phyloP scores from a whole-genome alignment of 1,140 invertebrate genomes.

The Elymnias hypermnestra region DNA sequence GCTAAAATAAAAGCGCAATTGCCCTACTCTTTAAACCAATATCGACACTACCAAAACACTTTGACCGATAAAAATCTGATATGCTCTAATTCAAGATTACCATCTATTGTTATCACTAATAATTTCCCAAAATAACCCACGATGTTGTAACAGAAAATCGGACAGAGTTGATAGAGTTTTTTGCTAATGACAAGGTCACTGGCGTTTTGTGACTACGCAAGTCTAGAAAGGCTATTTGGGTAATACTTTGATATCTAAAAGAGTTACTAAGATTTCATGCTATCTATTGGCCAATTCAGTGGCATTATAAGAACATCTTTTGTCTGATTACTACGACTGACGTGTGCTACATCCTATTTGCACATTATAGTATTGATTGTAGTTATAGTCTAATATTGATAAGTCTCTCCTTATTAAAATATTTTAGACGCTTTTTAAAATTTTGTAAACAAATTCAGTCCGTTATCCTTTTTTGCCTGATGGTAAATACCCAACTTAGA shows the following conservation, averaged over 20 bases:
- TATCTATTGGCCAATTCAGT: too few species aligned
- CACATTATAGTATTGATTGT: too few species aligned
- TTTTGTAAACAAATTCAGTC: too few species aligned
- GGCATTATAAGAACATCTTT: too few species aligned
- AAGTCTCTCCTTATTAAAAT: too few species aligned
- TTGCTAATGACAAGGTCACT: conserved; percentile 13
- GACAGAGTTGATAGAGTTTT: conserved; percentile 16
- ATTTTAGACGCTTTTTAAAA: too few species aligned
- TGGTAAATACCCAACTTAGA: too few species aligned
- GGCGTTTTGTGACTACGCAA: conserved; percentile 19
- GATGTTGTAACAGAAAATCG: conserved; percentile 10
- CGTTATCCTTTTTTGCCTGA: too few species aligned
- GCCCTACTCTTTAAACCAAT: neutral
- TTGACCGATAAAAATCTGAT: conserved; percentile 27
- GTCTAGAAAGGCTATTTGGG: conserved; percentile 44
- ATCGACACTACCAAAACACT: conserved; percentile 17
- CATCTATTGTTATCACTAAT: conserved; percentile 28
- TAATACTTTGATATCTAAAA: conserved; percentile 31
- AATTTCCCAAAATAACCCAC: conserved; percentile 25
- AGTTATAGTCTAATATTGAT: too few species aligned
- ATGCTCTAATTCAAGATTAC: conserved; percentile 31
- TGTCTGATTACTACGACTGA: too few species aligned
- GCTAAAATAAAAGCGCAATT: neutral
- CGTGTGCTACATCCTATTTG: too few species aligned
- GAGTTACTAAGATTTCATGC: conserved; percentile 15